Evolutionary conservation across 23 tunicate species (phyloP), one percentile per base, ranked within the genome.

Genomic region (Trididemnum clinides): DNA sequence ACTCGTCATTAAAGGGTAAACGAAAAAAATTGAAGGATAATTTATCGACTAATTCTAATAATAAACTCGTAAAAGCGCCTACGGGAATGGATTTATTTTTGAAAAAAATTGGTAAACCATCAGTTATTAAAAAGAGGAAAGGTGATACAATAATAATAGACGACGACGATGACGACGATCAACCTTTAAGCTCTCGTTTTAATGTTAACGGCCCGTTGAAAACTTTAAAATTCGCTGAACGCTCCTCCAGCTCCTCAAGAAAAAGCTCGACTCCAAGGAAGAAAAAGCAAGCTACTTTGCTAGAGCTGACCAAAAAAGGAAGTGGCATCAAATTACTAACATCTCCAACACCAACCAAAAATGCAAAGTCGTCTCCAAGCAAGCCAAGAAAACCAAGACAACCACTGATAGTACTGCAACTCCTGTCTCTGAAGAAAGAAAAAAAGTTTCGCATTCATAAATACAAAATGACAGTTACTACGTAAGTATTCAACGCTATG

Each of bases 241-340:
- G 25, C 23, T 0, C 64, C 0, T 7, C 57, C n/a, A 44, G 77
- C 2, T 78, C 83, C 2, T 78, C 95, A 23, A 64, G 95, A 50
- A 89, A 89, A 70, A 89, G 64, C 39, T 37, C 95, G 10, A 76
- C 71, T 19, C 90, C 90, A 0, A 80, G 57, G 54, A 90, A 90
- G 83, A 90, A 85, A 64, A 90, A 85, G 50, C 95, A 90, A 59
- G 90, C 90, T 20, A 90, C 90, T 20, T 29, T 90, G 1, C 50
- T 90, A 51, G 95, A 90, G 51, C 78, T 90, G 10, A 85, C 95
- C 1, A 90, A 80, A 59, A 90, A 90, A 64, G 90, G 95, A 10
- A 49, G 86, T 18, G 80, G 80, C 1, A 81, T 72, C 28, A 90
- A 76, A 50, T 18, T 90, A 33, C 25, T 90, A 57, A 75, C 83